Evolutionary conservation across 1,140 invertebrate species (phyloP).

Genomic region (Bombus superbus): DNA sequence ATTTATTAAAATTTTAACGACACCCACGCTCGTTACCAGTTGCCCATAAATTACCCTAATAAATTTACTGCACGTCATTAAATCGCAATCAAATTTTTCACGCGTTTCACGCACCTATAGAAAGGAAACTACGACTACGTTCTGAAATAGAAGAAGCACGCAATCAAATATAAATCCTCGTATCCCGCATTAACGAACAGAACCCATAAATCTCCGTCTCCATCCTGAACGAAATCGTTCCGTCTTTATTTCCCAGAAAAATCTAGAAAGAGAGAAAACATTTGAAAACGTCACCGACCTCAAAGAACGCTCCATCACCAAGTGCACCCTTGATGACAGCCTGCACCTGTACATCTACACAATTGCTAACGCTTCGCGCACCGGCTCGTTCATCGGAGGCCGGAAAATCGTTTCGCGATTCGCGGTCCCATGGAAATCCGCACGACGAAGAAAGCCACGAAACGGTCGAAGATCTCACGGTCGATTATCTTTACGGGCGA

Average conservation of each 20-base stretch:
- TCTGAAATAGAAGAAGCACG: background rate
- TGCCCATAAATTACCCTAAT: background rate
- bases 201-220: background rate
- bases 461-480: slow-evolving; percentile 73
- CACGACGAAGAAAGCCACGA: slow-evolving; percentile 42
- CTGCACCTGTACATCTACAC: background rate
- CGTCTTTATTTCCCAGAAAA: background rate
- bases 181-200: slow-evolving; percentile 1
- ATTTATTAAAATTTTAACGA: slow-evolving; percentile 9
- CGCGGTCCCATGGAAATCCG: slow-evolving; percentile 51
- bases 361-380: slow-evolving; percentile 17
- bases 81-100: slow-evolving; percentile 8
- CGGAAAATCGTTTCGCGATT: slow-evolving; percentile 52
- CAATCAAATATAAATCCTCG: background rate
- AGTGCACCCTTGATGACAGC: slow-evolving; percentile 35
- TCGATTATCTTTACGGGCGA: slow-evolving; percentile 78
- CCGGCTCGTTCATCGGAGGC: background rate
- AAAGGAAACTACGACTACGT: background rate
- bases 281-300: slow-evolving; percentile 14
- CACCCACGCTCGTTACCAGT: too few relatives aligned
- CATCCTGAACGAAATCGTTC: background rate
- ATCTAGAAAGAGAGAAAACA: background rate
- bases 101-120: background rate
- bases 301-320: slow-evolving; percentile 22
- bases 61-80: background rate